These are phyloP conservation scores for Linepithema humile DNA, from an alignment of 1,140 invertebrate species.

Conservation along the genomic window DNA sequence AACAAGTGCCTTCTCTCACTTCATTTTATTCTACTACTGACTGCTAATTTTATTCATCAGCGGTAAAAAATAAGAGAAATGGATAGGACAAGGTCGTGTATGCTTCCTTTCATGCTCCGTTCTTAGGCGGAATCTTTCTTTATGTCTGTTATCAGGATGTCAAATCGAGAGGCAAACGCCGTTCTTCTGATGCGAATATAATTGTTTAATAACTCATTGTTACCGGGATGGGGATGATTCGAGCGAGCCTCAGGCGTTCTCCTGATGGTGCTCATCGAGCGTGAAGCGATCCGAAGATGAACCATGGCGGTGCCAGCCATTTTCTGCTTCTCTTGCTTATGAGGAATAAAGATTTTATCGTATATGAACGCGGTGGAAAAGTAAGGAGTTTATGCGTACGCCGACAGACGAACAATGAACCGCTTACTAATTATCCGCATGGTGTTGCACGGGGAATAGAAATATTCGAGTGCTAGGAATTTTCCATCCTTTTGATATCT, in stretches of 20 bases:
- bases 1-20: not conserved
- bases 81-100: not conserved
- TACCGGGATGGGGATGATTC: conserved; percentile 62
- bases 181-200: conserved; percentile 64
- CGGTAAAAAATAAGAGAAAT: conserved; percentile 2
- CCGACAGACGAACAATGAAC: conserved; percentile 42
- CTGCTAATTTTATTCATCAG: not conserved
- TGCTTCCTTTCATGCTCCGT: not conserved
- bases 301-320: conserved; percentile 57
- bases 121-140: conserved; percentile 9
- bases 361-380: conserved; percentile 1
- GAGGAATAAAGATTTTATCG: conserved; percentile 46
- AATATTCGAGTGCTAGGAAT: conserved; percentile 24
- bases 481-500: conserved; percentile 16
- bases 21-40: not conserved
- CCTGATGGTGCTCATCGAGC: conserved; percentile 61
- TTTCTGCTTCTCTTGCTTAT: conserved; percentile 51
- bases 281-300: conserved; percentile 62
- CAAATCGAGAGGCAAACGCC: conserved; percentile 62
- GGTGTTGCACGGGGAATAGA: conserved; percentile 40
- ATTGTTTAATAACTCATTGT: conserved; percentile 73
- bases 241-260: not conserved
- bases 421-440: conserved; percentile 52
- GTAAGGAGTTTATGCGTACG: conserved; percentile 34
- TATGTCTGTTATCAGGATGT: conserved; percentile 43